These are phyloP conservation scores for Drosophila gunungcola DNA, from an alignment of 1,140 invertebrate genomes.

Conservation along the genomic window DNA sequence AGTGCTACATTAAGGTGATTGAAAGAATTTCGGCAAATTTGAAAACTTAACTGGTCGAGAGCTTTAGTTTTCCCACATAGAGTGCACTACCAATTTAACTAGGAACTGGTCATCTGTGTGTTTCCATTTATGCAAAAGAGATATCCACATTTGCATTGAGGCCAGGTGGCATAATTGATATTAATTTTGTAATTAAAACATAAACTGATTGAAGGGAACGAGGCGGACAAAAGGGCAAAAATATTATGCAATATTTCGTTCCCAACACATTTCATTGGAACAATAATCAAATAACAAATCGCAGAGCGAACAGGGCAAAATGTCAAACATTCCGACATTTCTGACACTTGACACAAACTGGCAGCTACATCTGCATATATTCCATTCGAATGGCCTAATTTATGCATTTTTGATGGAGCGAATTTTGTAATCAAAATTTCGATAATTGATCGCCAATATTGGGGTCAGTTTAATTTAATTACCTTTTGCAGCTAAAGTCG, in stretches of 20 bases:
- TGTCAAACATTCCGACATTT: constrained; percentile 54
- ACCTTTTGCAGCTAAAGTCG: constrained; percentile 6
- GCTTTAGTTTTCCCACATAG: not conserved
- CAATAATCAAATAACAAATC: constrained; percentile 50
- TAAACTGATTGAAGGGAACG: constrained; percentile 18
- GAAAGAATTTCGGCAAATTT: not conserved
- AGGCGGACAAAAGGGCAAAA: constrained; percentile 1
- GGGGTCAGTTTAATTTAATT: constrained; percentile 11
- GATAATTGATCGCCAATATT: constrained; percentile 20
- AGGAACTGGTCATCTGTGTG: not conserved
- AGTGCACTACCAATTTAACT: not conserved
- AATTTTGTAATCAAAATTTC: constrained; percentile 8
- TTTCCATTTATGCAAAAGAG: constrained; percentile 41
- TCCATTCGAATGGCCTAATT: constrained; percentile 13
- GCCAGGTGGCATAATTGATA: constrained; percentile 58
- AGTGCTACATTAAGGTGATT: not conserved
- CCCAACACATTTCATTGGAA: constrained; percentile 46
- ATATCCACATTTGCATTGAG: constrained; percentile 28
- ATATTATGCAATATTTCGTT: constrained; percentile 26
- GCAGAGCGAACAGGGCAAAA: constrained; percentile 17
- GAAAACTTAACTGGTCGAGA: too few relatives aligned
- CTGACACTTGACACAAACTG: constrained; percentile 15
- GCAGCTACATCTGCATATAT: constrained; percentile 11
- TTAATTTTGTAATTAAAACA: constrained; percentile 65
- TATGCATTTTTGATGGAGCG: constrained; percentile 17